Evolutionary conservation across 2,113 vertebrate species (phyloP).

Genomic region (Abramis brama): DNA sequence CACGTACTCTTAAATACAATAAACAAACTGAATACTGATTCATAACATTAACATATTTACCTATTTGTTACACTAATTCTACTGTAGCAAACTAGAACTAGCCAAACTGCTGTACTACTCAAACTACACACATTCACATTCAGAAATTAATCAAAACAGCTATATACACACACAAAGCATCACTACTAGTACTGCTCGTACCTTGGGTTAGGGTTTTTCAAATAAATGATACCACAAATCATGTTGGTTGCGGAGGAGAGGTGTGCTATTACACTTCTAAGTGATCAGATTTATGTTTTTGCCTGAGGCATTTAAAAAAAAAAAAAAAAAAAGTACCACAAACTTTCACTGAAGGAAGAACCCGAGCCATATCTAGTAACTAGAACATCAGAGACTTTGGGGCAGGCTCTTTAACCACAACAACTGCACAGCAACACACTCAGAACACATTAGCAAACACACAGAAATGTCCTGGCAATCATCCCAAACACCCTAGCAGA

Average conservation of each 20-base stretch:
- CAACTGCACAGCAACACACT: constrained; percentile 20
- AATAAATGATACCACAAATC: constrained; percentile 7
- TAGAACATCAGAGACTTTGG: constrained; percentile 9
- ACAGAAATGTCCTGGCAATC: background rate
- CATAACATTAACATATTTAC: constrained; percentile 5
- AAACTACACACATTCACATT: background rate
- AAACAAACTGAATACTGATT: constrained; percentile 13
- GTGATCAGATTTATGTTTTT: constrained; percentile 11
- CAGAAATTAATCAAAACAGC: background rate
- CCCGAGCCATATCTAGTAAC: background rate
- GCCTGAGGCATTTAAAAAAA: background rate
- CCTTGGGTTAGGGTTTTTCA: background rate
- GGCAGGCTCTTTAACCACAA: background rate
- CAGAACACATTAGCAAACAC: background rate
- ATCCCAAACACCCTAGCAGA: constrained; percentile 19
- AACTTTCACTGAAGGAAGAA: background rate
- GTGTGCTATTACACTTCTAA: constrained; percentile 16
- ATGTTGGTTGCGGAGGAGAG: constrained; percentile 14
- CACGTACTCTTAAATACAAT: constrained; percentile 1
- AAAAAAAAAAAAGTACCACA: background rate
- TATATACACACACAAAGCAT: background rate
- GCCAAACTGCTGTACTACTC: background rate
- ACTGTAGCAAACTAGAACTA: background rate
- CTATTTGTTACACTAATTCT: background rate
- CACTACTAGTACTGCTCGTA: background rate